These are phyloP conservation scores for Fistularia commersonii DNA, from an alignment of 2,797 vertebrate species.

Conservation along the genomic window DNA sequence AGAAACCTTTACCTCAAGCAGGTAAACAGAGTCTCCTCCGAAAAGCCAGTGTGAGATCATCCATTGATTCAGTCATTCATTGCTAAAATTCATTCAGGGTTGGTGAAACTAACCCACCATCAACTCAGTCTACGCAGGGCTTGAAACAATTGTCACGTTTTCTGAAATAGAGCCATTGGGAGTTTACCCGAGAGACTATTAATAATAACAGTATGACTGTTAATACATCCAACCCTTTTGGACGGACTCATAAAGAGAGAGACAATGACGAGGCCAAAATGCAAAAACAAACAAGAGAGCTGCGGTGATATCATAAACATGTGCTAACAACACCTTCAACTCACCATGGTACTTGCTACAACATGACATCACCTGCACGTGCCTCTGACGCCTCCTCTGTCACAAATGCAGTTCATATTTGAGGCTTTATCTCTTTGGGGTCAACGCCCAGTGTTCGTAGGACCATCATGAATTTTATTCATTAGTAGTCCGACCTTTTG, in stretches of 20 bases:
- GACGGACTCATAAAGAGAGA: constrained; percentile 5
- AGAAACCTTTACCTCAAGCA: background rate
- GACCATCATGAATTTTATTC: constrained; percentile 31
- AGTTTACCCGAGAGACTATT: constrained; percentile 39
- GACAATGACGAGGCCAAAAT: constrained; percentile 10
- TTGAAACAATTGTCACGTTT: constrained; percentile 18
- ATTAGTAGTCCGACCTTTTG: constrained; percentile 40
- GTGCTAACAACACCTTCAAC: constrained; percentile 23
- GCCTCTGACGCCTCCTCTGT: constrained; percentile 27
- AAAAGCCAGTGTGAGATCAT: background rate
- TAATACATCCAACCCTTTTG: constrained; percentile 21
- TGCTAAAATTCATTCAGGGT: constrained; percentile 1
- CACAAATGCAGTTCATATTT: constrained; percentile 24
- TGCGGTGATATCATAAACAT: constrained; percentile 34
- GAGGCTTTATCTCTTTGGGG: constrained; percentile 22
- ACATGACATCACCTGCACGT: constrained; percentile 34
- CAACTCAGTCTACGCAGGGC: background rate
- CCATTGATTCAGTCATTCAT: constrained; percentile 4
- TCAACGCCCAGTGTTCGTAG: constrained; percentile 10
- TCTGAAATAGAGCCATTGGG: constrained; percentile 19
- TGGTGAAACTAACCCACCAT: constrained; percentile 2
- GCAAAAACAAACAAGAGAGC: constrained; percentile 41
- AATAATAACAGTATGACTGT: constrained; percentile 37
- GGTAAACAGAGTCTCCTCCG: background rate
- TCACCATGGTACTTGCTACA: background rate